Conservation (phyloP, 2,888 invertebrate genomes). For the Saturnia japonica region DNA sequence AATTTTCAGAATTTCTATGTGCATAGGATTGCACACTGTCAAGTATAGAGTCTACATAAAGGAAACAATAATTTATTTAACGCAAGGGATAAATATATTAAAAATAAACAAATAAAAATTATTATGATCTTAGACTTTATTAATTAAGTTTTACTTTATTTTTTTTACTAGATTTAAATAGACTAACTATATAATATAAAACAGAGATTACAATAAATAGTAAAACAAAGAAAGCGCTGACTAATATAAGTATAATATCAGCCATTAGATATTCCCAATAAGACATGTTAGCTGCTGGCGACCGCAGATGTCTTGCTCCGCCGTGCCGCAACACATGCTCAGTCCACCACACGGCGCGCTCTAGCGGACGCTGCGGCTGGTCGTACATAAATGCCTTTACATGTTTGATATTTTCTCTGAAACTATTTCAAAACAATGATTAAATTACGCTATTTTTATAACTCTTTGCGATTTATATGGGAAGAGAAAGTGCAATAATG, state of each 20-base stretch:
- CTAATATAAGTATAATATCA: constrained; percentile 24
- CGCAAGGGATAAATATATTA: no score
- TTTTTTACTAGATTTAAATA: not conserved
- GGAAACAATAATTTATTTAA: no score
- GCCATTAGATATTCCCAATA: constrained; percentile 32
- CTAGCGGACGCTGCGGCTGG: constrained; percentile 35
- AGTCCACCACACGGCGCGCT: constrained; percentile 45
- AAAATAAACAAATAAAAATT: no score
- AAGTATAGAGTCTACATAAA: no score
- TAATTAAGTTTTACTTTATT: constrained; percentile 14
- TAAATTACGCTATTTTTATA: not conserved
- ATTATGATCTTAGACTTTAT: not conserved
- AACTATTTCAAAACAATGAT: constrained; percentile 22
- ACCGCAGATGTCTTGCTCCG: constrained; percentile 38
- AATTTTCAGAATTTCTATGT: no score
- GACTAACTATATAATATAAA: not conserved
- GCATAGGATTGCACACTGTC: no score
- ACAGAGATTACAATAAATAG: constrained; percentile 8
- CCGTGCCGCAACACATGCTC: constrained; percentile 44
- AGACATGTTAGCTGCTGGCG: constrained; percentile 37
- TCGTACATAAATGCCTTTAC: constrained; percentile 35
- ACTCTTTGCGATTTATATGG: no score
- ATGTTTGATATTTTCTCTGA: constrained; percentile 28
- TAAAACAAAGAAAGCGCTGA: not conserved
- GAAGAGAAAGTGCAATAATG: no score